phyloP scores from a whole-genome alignment of 2,888 invertebrate genomes.

The Catocala fraxini region DNA sequence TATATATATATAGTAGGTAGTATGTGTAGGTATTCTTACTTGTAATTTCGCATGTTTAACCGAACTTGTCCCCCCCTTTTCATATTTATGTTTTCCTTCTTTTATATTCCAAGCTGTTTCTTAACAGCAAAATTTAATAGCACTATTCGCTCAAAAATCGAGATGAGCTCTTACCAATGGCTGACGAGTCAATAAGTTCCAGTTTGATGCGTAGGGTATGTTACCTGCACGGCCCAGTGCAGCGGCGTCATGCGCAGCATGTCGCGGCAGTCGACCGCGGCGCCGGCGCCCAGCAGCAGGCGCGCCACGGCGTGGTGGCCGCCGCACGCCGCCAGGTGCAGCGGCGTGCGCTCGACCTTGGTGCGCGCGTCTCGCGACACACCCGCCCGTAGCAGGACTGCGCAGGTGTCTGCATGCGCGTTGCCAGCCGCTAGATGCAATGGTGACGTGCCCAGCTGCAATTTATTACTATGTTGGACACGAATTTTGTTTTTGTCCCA shows the following conservation, averaged over 20 bases:
- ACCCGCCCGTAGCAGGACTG: constrained; percentile 94
- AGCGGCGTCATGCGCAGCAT: constrained; percentile 92
- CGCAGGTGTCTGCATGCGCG: constrained; percentile 93
- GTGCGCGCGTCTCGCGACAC: constrained; percentile 96
- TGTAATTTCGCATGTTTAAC: no score
- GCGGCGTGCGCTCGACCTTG: constrained; percentile 95
- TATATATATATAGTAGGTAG: no score
- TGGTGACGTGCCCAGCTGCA: constrained; percentile 95
- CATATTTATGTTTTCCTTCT: no score
- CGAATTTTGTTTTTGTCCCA: no score
- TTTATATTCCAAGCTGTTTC: no score
- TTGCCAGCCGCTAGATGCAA: constrained; percentile 94
- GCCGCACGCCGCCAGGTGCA: constrained; percentile 95
- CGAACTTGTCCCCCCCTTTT: no score
- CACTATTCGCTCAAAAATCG: no score
- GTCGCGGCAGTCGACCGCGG: constrained; percentile 69
- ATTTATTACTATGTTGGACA: not conserved
- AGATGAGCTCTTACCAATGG: no score
- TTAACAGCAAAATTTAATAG: no score
- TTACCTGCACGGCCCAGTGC: constrained; percentile 95
- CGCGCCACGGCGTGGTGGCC: constrained; percentile 93
- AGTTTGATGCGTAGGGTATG: not conserved
- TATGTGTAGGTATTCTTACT: no score
- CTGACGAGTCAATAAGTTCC: no score
- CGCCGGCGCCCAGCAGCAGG: constrained; percentile 88